These are phyloP conservation scores for Lerema accius DNA, from an alignment of 1,140 invertebrate genomes.

Conservation along the genomic window DNA sequence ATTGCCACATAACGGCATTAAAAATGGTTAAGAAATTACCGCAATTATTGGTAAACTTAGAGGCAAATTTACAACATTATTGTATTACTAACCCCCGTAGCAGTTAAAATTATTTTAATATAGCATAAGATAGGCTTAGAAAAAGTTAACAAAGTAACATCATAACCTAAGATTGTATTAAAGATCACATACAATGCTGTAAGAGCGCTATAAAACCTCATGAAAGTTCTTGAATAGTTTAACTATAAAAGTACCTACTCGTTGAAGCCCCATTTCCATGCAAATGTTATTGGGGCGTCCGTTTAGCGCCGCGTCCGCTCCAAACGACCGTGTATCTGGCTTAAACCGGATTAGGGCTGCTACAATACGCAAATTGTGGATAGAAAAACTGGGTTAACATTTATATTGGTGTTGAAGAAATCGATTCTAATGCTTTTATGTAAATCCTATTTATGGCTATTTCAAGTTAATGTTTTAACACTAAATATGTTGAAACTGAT, in stretches of 20 bases:
- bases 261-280: conserved; percentile 69
- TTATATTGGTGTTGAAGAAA: conserved; percentile 4
- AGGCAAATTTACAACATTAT: too few species aligned
- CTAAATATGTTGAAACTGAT: too few species aligned
- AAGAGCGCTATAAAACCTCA: conserved; percentile 16
- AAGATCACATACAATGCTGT: conserved; percentile 1
- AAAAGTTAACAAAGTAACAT: too few species aligned
- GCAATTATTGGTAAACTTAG: too few species aligned
- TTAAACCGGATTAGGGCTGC: conserved; percentile 66
- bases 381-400: conserved; percentile 23
- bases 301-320: conserved; percentile 69
- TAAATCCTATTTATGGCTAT: too few species aligned
- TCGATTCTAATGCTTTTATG: conserved; percentile 1
- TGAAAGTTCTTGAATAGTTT: conserved; percentile 44
- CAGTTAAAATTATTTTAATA: too few species aligned
- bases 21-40: too few species aligned
- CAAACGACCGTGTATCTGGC: conserved; percentile 67
- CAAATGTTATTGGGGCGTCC: conserved; percentile 74
- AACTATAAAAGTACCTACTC: conserved; percentile 57
- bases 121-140: too few species aligned
- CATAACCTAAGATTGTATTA: not conserved
- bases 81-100: too few species aligned
- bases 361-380: conserved; percentile 25
- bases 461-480: too few species aligned
- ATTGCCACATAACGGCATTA: too few species aligned